Percentiles rank a stretch among this genome's conserved stretches.
phyloP scores from a whole-genome alignment of 2,888 invertebrate species.

The Spisula subtruncata region DNA sequence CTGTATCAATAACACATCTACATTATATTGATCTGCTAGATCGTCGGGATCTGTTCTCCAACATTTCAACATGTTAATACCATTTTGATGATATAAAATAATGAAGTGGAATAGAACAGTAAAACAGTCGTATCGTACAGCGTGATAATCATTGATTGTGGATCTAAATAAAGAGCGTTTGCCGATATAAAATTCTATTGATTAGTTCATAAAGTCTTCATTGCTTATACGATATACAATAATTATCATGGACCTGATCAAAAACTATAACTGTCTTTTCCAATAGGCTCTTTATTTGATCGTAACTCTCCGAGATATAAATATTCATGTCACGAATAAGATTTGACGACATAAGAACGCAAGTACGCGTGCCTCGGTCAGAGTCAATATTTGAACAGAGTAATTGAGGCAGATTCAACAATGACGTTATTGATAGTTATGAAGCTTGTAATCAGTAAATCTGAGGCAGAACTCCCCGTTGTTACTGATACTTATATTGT shows the following conservation, averaged over 20 bases:
- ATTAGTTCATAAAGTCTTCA: conserved; percentile 45
- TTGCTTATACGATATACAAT: conserved; percentile 51
- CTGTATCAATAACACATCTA: conserved; percentile 63
- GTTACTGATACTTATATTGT: conserved; percentile 5
- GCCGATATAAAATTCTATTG: conserved; percentile 63
- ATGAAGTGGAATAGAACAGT: conserved; percentile 65
- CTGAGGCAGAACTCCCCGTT: not conserved
- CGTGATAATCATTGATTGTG: conserved; percentile 65
- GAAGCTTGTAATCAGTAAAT: conserved; percentile 18
- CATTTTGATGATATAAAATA: conserved; percentile 71
- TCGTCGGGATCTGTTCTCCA: conserved; percentile 22
- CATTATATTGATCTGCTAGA: conserved; percentile 58
- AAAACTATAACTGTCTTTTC: conserved; percentile 34
- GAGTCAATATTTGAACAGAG: conserved; percentile 44
- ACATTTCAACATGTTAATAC: conserved; percentile 67
- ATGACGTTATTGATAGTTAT: conserved; percentile 40
- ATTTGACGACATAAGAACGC: conserved; percentile 41
- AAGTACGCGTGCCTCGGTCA: conserved; percentile 17
- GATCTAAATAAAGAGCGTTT: conserved; percentile 52
- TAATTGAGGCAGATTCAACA: conserved; percentile 50
- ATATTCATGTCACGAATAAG: conserved; percentile 48
- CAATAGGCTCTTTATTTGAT: conserved; percentile 46
- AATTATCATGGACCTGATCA: conserved; percentile 45
- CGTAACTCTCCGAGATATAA: conserved; percentile 36
- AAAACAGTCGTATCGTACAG: conserved; percentile 64